These are phyloP conservation scores for Metaphire vulgaris DNA, from an alignment of 1,140 invertebrate genomes.

Conservation along the genomic window DNA sequence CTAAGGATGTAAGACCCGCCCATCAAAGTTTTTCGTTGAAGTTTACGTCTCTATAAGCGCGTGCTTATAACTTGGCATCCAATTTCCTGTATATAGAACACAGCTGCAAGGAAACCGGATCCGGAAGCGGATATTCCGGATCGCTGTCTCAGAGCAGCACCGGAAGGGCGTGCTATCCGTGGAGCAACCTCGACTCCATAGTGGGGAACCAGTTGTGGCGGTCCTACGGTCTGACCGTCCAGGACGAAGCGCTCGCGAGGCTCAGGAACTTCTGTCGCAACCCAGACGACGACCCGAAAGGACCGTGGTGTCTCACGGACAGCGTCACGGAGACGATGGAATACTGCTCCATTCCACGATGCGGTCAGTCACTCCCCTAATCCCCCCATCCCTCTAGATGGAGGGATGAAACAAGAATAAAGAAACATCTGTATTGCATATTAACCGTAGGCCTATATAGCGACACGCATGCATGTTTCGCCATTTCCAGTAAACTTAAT, in stretches of 20 bases:
- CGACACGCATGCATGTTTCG: no score
- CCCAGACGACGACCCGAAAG: slow-evolving; percentile 10
- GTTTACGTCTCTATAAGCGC: no score
- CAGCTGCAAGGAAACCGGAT: neutral
- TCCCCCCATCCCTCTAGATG: no score
- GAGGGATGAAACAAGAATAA: no score
- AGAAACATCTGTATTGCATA: no score
- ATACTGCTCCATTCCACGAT: slow-evolving; percentile 5
- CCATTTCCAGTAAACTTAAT: no score
- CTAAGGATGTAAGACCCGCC: no score
- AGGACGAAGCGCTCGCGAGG: neutral
- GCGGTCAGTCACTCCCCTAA: slow-evolving; percentile 3
- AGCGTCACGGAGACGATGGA: neutral
- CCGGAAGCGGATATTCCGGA: neutral
- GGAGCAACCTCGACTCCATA: neutral
- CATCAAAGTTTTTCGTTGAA: no score
- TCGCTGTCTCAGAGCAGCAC: neutral
- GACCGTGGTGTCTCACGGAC: slow-evolving; percentile 15
- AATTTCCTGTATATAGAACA: neutral
- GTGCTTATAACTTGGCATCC: no score
- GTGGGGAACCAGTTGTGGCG: neutral
- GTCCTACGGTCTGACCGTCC: neutral
- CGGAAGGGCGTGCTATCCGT: neutral
- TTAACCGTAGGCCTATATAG: no score
- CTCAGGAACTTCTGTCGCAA: slow-evolving; percentile 6